Evolutionary conservation across 2,888 invertebrate genomes (phyloP).

Genomic region (Catotricha subobsoleta): DNA sequence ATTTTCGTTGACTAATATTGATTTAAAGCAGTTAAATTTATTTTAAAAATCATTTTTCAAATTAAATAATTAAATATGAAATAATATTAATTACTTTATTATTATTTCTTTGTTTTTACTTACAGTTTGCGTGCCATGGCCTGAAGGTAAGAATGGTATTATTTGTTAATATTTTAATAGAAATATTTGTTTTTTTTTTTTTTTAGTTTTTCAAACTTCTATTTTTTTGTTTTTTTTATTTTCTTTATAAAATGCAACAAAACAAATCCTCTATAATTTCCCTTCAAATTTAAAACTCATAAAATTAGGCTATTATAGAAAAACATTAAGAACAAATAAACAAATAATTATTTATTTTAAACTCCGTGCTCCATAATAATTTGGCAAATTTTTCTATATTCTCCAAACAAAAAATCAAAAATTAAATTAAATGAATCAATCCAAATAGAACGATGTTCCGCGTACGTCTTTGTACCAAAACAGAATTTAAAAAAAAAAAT

Average conservation of each 20-base stretch:
- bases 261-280: no score
- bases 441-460: no score
- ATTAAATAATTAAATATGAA: conserved; percentile 9
- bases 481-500: no score
- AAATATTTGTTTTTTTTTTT: conserved; percentile 7
- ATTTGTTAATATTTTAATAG: conserved; percentile 11
- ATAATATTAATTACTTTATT: conserved; percentile 1
- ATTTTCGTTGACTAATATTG: neutral
- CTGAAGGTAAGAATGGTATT: conserved; percentile 50
- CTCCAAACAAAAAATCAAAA: no score
- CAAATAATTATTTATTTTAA: no score
- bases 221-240: neutral
- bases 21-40: conserved; percentile 3
- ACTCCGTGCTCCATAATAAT: no score
- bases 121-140: conserved; percentile 81
- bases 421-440: no score
- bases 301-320: no score
- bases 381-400: no score
- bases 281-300: conserved; percentile 1
- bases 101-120: conserved; percentile 34
- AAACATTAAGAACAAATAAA: no score
- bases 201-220: neutral
- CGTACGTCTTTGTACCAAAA: no score
- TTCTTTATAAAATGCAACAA: neutral
- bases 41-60: conserved; percentile 7